Conservation (phyloP, 2,113 vertebrate species). For the Oncorhynchus tshawytscha region DNA sequence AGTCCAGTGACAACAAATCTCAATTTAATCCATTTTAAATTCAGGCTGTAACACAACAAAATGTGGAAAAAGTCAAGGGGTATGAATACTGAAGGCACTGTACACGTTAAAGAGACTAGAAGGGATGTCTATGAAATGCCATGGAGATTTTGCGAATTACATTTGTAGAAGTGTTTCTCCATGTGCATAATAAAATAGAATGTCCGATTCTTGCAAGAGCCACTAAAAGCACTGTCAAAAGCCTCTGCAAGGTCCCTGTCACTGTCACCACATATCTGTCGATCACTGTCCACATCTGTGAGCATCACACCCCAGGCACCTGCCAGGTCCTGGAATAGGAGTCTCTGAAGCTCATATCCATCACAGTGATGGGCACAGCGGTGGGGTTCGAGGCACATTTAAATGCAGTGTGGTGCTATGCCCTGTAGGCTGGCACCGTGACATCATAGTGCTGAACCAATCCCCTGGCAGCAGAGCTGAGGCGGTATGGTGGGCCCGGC, state of each 20-base stretch:
- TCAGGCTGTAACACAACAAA: too few relatives aligned
- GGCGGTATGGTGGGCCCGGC: slow-evolving; percentile 15
- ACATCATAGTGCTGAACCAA: slow-evolving; percentile 1
- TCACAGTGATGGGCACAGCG: background rate
- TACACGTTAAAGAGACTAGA: slow-evolving; percentile 17
- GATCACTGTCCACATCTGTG: background rate
- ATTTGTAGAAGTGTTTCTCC: background rate
- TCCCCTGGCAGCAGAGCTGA: slow-evolving; percentile 7
- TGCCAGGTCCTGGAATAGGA: background rate
- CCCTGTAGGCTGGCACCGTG: background rate
- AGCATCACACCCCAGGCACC: background rate
- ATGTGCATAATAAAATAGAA: background rate
- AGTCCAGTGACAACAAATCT: too few relatives aligned
- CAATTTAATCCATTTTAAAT: too few relatives aligned
- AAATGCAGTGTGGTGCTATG: background rate
- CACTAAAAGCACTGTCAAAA: slow-evolving; percentile 19
- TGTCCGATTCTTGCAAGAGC: background rate
- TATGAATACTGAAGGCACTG: too few relatives aligned
- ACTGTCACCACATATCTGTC: slow-evolving; percentile 11
- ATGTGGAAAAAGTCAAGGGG: too few relatives aligned
- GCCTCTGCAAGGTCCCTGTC: background rate
- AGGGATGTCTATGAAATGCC: slow-evolving; percentile 13
- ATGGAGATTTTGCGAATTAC: slow-evolving; percentile 10
- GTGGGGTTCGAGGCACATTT: background rate
- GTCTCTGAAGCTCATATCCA: background rate